Percentiles rank a stretch among this genome's conserved stretches.
These are phyloP conservation scores for Orbicella faveolata DNA, from an alignment of 64 coral and sea anemone species.

Conservation along the genomic window DNA sequence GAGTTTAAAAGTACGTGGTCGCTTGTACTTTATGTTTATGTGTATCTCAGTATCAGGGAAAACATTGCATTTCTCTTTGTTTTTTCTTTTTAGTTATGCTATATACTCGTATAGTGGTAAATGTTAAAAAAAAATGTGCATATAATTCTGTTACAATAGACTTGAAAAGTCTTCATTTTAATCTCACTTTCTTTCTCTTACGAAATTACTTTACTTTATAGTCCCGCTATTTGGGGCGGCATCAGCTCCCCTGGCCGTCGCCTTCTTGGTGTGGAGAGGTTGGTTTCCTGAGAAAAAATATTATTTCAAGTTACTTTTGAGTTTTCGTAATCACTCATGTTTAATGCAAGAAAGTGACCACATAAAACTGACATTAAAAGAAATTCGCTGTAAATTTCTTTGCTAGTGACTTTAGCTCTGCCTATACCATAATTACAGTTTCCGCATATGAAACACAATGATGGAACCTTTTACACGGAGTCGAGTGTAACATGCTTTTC, in stretches of 20 bases:
- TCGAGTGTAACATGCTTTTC: too few relatives aligned
- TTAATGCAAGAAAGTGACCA: background rate
- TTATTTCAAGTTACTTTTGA: background rate
- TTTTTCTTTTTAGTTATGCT: too few relatives aligned
- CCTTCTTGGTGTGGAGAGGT: conserved; percentile 13
- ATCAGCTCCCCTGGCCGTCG: background rate
- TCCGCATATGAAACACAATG: too few relatives aligned
- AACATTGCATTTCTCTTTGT: too few relatives aligned
- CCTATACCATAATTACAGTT: too few relatives aligned
- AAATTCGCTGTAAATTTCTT: background rate
- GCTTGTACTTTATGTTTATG: too few relatives aligned
- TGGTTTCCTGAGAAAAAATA: background rate
- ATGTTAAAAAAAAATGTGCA: too few relatives aligned
- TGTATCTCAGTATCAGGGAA: too few relatives aligned
- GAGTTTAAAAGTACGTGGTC: too few relatives aligned
- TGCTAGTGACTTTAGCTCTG: background rate
- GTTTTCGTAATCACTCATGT: conserved; percentile 17
- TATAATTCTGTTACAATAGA: too few relatives aligned
- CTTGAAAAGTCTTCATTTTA: background rate
- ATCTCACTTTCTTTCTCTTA: background rate
- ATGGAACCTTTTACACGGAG: too few relatives aligned
- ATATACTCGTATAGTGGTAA: too few relatives aligned
- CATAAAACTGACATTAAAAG: background rate
- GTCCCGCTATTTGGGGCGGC: conserved; percentile 10
- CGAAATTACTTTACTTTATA: background rate